phyloP scores from a whole-genome alignment of 2,113 vertebrate genomes.

The Pelecanoides urinatrix region DNA sequence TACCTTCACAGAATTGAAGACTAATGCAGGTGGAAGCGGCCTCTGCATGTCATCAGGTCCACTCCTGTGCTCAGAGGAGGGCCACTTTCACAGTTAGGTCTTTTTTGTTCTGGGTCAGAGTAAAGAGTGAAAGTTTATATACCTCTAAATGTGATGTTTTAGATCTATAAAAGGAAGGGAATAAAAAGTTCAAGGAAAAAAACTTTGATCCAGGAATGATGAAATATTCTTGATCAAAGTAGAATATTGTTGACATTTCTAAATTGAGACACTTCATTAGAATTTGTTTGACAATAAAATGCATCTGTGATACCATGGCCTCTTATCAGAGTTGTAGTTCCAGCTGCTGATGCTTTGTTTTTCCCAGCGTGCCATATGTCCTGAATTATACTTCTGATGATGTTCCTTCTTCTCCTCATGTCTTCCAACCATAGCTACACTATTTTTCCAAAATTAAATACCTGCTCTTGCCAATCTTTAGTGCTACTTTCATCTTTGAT shows the following conservation, averaged over 20 bases:
- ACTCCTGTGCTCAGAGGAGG: background rate
- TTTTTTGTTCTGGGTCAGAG: background rate
- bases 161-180: background rate
- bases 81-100: background rate
- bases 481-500: background rate
- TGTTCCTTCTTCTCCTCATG: background rate
- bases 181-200: background rate
- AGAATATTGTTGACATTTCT: conserved; percentile 7
- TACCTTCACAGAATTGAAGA: background rate
- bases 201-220: background rate
- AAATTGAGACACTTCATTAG: conserved; percentile 47
- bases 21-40: background rate
- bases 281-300: conserved; percentile 41
- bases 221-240: conserved; percentile 43
- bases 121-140: background rate
- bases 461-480: background rate
- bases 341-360: background rate
- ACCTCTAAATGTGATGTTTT: background rate
- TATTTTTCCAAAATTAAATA: background rate
- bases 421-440: background rate
- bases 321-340: background rate
- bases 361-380: background rate
- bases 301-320: background rate
- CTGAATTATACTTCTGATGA: background rate
- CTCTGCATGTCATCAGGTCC: background rate